Percentiles rank a stretch among this genome's conserved stretches.
phyloP scores from a whole-genome alignment of 92 coral and sea anemone species.

The Diadumene lineata region DNA sequence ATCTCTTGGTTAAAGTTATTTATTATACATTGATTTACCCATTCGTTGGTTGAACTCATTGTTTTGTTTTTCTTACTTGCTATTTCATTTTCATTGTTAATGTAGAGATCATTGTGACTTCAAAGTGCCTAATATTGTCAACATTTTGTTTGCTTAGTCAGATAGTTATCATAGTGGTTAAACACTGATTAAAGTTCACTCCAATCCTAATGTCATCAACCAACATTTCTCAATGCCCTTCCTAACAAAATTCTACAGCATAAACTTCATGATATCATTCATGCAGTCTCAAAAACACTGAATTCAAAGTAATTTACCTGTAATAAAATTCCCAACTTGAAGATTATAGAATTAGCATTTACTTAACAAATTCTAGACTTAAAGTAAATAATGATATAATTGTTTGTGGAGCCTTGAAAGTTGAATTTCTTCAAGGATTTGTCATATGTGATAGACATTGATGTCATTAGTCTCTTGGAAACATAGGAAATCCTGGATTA shows the following conservation, averaged over 20 bases:
- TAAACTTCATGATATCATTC: background rate
- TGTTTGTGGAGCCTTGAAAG: background rate
- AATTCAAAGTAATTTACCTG: background rate
- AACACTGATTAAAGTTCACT: background rate
- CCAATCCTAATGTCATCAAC: background rate
- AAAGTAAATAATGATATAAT: constrained; percentile 1
- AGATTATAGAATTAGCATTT: constrained; percentile 3
- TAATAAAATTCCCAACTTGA: background rate
- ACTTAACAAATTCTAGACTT: background rate
- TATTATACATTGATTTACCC: background rate
- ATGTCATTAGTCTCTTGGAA: background rate
- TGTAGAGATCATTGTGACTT: background rate
- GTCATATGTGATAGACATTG: background rate
- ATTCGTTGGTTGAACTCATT: background rate
- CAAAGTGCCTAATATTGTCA: constrained; percentile 10
- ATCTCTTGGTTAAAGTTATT: too few species aligned
- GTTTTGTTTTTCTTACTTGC: background rate
- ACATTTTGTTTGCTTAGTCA: background rate
- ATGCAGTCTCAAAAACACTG: background rate
- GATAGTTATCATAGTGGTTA: background rate
- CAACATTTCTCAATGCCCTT: background rate
- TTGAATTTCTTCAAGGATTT: background rate
- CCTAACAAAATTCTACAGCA: background rate
- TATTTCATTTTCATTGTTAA: constrained; percentile 2
- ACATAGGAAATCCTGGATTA: background rate